Conservation (phyloP, 2,113 vertebrate species). For the Lichenostomus cassidix region DNA sequence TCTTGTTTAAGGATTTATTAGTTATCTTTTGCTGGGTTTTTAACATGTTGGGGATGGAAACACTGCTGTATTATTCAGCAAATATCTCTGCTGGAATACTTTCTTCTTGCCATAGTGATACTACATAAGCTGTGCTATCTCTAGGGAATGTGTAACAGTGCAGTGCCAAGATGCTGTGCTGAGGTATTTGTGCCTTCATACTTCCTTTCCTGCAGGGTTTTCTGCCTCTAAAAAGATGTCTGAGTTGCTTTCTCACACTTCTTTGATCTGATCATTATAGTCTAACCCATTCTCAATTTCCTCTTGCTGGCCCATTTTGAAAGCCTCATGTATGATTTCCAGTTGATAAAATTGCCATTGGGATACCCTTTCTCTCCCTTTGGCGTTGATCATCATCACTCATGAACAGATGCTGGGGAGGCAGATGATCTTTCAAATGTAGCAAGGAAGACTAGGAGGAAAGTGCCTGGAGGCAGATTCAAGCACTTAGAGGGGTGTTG, state of each 20-base stretch:
- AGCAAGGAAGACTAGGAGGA: neutral
- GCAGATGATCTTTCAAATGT: slow-evolving; percentile 38
- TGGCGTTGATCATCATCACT: neutral
- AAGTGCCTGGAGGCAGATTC: slow-evolving; percentile 44
- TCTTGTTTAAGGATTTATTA: neutral
- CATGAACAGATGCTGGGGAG: slow-evolving; percentile 8
- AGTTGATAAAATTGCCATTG: slow-evolving; percentile 23
- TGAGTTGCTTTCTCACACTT: neutral
- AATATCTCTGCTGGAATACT: neutral
- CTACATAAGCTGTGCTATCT: neutral
- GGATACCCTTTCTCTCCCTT: slow-evolving; percentile 17
- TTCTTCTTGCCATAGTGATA: neutral
- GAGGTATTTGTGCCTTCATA: neutral
- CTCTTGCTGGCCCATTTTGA: neutral
- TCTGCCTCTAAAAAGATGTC: neutral
- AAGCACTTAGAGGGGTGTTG: slow-evolving; percentile 36
- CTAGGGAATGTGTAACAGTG: neutral
- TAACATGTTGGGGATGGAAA: neutral
- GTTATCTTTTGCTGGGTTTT: neutral
- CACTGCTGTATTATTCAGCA: neutral
- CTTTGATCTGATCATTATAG: neutral
- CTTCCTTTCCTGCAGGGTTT: neutral
- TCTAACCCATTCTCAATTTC: neutral
- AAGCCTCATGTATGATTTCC: neutral
- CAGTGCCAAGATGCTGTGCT: neutral